Percentiles rank a stretch among this genome's conserved stretches.
These are phyloP conservation scores for Heterotilapia buettikoferi DNA, from an alignment of 2,113 vertebrate genomes.

Conservation along the genomic window DNA sequence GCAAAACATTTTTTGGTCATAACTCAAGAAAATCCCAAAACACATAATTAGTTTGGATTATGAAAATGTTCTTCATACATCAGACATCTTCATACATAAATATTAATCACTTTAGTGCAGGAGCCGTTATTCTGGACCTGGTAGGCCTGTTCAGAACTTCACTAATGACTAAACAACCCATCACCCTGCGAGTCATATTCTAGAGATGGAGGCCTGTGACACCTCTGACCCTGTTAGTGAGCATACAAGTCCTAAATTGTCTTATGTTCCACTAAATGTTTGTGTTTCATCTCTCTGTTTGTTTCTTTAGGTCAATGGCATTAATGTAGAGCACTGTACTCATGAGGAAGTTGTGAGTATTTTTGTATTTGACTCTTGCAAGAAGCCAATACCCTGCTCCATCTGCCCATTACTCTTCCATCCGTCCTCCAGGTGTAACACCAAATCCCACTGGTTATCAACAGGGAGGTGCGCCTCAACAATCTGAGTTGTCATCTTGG, in stretches of 20 bases:
- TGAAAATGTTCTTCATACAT: background rate
- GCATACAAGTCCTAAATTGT: background rate
- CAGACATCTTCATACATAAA: background rate
- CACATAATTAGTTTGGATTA: background rate
- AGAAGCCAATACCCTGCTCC: background rate
- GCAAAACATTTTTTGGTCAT: background rate
- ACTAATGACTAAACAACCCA: accelerated
- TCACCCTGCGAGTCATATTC: background rate
- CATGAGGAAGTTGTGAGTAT: constrained; percentile 95
- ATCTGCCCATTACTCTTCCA: background rate
- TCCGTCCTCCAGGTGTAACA: background rate
- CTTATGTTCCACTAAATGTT: background rate
- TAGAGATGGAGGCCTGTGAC: background rate
- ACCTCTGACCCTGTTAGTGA: background rate
- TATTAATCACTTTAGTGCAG: background rate
- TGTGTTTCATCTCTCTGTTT: background rate
- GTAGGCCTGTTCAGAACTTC: background rate
- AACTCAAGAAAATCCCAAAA: background rate
- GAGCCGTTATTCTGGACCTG: background rate
- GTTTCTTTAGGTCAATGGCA: constrained; percentile 86
- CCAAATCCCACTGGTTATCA: background rate
- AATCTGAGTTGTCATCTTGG: constrained; percentile 5
- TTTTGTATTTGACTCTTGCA: background rate
- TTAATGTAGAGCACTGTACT: constrained; percentile 85
- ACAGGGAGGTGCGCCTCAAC: background rate